phyloP scores from a whole-genome alignment of 2,888 invertebrate genomes.

The Pseudococcus viburni region DNA sequence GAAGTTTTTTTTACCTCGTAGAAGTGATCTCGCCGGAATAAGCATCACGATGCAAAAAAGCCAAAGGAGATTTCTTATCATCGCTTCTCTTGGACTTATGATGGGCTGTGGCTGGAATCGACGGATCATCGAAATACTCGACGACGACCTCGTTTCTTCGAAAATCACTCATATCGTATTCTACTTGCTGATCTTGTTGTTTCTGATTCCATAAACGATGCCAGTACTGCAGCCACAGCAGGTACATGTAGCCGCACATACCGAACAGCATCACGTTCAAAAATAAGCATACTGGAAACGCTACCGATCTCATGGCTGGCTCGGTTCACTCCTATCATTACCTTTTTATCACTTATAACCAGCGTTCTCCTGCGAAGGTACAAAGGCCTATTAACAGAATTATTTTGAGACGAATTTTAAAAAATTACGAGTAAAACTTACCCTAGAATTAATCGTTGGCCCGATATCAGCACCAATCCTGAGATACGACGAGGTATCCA shows the following conservation, averaged over 20 bases:
- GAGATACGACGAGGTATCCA: not conserved
- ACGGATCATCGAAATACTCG: conserved; percentile 66
- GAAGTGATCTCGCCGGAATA: conserved; percentile 15
- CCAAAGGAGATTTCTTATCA: conserved; percentile 46
- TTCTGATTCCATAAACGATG: conserved; percentile 69
- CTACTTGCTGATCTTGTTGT: conserved; percentile 53
- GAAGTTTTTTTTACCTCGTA: not conserved
- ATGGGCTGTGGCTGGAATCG: conserved; percentile 36
- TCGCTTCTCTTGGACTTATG: not conserved
- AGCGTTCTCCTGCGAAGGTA: not conserved
- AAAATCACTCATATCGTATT: conserved; percentile 63
- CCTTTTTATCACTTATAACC: not conserved
- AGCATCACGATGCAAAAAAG: conserved; percentile 36
- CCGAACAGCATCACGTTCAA: conserved; percentile 81
- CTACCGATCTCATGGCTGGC: conserved; percentile 76
- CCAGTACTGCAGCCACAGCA: conserved; percentile 83
- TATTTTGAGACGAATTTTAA: not conserved
- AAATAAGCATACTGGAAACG: conserved; percentile 81
- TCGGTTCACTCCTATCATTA: not conserved
- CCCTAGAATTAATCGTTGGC: not conserved
- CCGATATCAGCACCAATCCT: not conserved
- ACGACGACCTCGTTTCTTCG: conserved; percentile 53
- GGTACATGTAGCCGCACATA: conserved; percentile 81
- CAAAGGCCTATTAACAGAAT: too few relatives aligned
- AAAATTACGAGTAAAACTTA: not conserved